Conservation (phyloP, 2,797 vertebrate genomes). For the Phoebastria nigripes region DNA sequence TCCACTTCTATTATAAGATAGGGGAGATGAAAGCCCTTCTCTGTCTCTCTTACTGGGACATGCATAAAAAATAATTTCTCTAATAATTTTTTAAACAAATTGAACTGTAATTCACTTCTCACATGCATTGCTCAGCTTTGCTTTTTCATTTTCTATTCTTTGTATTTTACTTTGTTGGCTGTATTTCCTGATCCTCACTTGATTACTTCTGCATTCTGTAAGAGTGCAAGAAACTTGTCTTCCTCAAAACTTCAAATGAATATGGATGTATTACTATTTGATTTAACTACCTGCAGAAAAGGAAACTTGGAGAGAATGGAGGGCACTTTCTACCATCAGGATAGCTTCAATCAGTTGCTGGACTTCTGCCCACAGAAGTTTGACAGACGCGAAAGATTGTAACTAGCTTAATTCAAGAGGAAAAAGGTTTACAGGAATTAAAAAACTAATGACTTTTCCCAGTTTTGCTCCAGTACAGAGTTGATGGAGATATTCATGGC, state of each 20-base stretch:
- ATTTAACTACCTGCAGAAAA: constrained; percentile 66
- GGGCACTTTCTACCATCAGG: constrained; percentile 77
- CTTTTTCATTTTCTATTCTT: neutral
- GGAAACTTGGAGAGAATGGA: constrained; percentile 72
- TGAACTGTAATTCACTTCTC: neutral
- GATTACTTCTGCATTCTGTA: neutral
- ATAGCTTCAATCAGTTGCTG: constrained; percentile 74
- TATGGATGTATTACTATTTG: neutral
- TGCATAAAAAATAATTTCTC: neutral
- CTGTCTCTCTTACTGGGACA: neutral
- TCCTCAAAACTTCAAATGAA: neutral
- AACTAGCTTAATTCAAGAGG: neutral
- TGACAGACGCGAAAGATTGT: neutral
- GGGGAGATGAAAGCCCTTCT: neutral
- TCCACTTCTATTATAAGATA: neutral
- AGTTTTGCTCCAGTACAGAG: neutral
- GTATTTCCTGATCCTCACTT: neutral
- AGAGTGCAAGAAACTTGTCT: neutral
- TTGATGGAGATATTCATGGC: neutral
- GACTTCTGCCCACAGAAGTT: constrained; percentile 79
- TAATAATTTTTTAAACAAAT: neutral
- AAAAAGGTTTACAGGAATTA: neutral
- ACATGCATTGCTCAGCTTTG: neutral
- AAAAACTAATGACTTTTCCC: neutral
- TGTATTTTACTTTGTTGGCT: neutral